Base-by-base conservation (phyloP, 2,113 vertebrate genomes). In the Vidua macroura region DNA sequence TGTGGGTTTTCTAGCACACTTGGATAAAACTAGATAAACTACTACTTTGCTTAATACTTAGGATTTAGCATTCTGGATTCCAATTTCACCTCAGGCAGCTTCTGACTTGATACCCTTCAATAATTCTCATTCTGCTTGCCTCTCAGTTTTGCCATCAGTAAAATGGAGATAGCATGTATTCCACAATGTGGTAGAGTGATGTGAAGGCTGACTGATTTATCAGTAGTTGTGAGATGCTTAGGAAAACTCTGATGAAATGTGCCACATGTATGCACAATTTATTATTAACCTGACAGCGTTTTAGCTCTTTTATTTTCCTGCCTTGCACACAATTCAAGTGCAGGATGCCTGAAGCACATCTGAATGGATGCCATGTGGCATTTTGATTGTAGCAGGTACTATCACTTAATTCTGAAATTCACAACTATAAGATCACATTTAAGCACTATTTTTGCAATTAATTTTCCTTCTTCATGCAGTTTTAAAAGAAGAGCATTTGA, bases 201-300 rank as follows among this genome's bases (percentile, higher is more conserved):
- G 90, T 78, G 88, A 96, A 96, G 53, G 76, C 58, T 95, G 94
- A 93, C 88, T 96, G 95, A 97, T 97, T 95, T 96, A 96, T 96
- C 94, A 94, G 79, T 78, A 96, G 90, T 84, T 94, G 76, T 88
- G 95, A 96, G 83, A 94, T 92, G 80, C 74, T 91, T 84, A 94
- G 92, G 70, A 93, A 94, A 88, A 88, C 77, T 93, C 80, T 90
- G 93, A 97, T 96, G 90, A 96, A 96, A 96, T 92, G 93, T 94
- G 94, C 95, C 96, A 94, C 92, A 88, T 92, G 94, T 93, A 92
- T 83, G 90, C 80, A 88, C 90, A 84, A 95, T 96, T 95, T 92
- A 96, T 94, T 94, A 94, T 96, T 96, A 93, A 94, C 76, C 69
- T 97, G 95, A 95, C 95, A 96, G 80, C 19, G 0, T 37, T 96